Percentiles rank a stretch among this genome's conserved stretches.
Conservation (phyloP, 1,140 invertebrate genomes). For the Zaprionus nigranus region DNA sequence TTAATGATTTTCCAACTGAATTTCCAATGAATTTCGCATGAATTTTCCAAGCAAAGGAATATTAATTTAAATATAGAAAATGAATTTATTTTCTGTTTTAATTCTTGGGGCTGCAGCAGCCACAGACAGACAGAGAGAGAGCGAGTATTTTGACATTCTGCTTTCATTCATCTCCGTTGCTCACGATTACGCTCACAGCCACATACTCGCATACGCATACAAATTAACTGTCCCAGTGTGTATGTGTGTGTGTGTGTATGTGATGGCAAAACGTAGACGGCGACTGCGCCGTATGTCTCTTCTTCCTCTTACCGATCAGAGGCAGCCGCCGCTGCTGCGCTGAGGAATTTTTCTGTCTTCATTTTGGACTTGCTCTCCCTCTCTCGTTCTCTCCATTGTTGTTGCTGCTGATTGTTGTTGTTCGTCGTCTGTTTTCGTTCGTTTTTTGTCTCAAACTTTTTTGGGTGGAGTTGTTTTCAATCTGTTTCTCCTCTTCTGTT, state of each 20-base stretch:
- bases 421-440: constrained; percentile 53
- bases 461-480: constrained; percentile 81
- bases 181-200: constrained; percentile 54
- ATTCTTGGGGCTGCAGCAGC: constrained; percentile 65
- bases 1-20: constrained; percentile 2
- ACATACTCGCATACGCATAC: constrained; percentile 39
- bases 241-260: constrained; percentile 42
- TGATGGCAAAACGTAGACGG: constrained; percentile 41
- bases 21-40: constrained; percentile 34
- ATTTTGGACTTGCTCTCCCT: constrained; percentile 58
- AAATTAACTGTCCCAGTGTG: constrained; percentile 41
- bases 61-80: constrained; percentile 68
- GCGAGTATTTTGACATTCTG: constrained; percentile 76
- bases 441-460: constrained; percentile 48
- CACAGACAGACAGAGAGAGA: constrained; percentile 31
- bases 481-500: constrained; percentile 58
- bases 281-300: constrained; percentile 37
- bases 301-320: constrained; percentile 54
- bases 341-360: constrained; percentile 77
- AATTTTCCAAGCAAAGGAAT: constrained; percentile 46
- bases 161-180: constrained; percentile 80
- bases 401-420: constrained; percentile 42
- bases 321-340: constrained; percentile 46
- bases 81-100: constrained; percentile 73
- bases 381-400: constrained; percentile 5